Evolutionary conservation across 2,888 invertebrate genomes (phyloP), one percentile per base, ranked within the genome.

Genomic region (Drosophila birchii): DNA sequence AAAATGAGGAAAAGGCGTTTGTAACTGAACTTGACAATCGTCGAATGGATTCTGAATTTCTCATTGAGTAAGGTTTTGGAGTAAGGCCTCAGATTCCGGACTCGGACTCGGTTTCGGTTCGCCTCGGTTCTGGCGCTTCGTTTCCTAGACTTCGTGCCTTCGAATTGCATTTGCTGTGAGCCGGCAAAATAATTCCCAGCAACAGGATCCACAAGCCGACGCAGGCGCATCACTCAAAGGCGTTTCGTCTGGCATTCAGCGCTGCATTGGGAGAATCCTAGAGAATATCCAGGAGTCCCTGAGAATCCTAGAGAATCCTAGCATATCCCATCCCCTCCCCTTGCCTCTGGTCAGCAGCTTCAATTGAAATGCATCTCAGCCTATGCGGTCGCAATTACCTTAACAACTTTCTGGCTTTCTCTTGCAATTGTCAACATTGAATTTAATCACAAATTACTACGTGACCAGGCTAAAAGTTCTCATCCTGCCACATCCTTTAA

Each of bases 31-130:
- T 89, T 89, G 88, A 88, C 90, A 88, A 87, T 86, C 86, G 90
- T 86, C 91, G 85, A 90, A 91, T 90, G 89, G 89, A 86, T 90
- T 91, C 88, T 89, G 88, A 89, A 82, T 88, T 91, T 88, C 80
- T 79, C 88, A 86, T 91, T 91, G 91, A 86, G 90, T 79, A 90
- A 91, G 91, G 91, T 89, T 91, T 75, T 72, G 54, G 66, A 76
- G 78, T 79, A 67, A 56, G 61, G 61, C 74, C 63, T 58, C 71
- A 56, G 60, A 54, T 61, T 71, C 49, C 54, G 26, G 26, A 26
- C 26, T 26, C 26, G 26, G 75, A 68, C 38, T 71, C 71, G 79
- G 72, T 41, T 39, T 61, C 58, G 69, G 39, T 16, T 23, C 34
- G 20, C 23, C n/a, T 56, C 68, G 68, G 39, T 29, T 56, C 29